Percentiles rank a stretch among this genome's conserved stretches.
Evolutionary conservation across 2,797 vertebrate genomes (phyloP).

Genomic region (Periparus ater): DNA sequence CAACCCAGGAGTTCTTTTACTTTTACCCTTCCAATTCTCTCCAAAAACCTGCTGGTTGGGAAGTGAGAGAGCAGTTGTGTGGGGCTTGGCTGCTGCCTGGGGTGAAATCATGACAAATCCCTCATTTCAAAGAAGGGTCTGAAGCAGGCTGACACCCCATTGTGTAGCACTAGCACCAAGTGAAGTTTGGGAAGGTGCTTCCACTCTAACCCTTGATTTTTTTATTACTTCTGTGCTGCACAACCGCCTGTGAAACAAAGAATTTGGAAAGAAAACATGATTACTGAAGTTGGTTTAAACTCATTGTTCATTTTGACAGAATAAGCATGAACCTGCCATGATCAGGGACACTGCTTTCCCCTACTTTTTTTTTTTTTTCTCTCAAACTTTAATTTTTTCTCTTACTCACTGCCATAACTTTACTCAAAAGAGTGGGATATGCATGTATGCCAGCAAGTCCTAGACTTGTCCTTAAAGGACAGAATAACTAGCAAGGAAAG

Average conservation of each 20-base stretch:
- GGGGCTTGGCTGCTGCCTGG: not conserved
- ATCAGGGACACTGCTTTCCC: not conserved
- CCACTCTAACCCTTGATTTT: not conserved
- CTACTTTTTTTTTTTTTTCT: not conserved
- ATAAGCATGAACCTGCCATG: not conserved
- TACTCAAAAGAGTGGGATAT: not conserved
- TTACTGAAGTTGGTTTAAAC: not conserved
- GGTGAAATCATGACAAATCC: not conserved
- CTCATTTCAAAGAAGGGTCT: not conserved
- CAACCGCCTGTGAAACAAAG: not conserved
- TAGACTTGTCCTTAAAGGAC: not conserved
- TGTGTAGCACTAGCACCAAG: not conserved
- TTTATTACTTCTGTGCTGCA: not conserved
- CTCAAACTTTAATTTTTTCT: not conserved
- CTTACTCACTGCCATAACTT: not conserved
- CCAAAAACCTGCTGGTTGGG: not conserved
- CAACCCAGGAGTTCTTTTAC: too few relatives aligned
- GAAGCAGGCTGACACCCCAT: not conserved
- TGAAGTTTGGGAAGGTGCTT: not conserved
- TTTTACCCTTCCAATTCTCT: not conserved
- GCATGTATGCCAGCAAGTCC: not conserved
- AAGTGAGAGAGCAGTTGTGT: not conserved
- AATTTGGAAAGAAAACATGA: not conserved
- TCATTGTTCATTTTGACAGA: not conserved
- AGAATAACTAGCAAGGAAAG: rapidly evolving